Evolutionary conservation across 2,888 invertebrate genomes (phyloP).

Genomic region (Syritta pipiens): DNA sequence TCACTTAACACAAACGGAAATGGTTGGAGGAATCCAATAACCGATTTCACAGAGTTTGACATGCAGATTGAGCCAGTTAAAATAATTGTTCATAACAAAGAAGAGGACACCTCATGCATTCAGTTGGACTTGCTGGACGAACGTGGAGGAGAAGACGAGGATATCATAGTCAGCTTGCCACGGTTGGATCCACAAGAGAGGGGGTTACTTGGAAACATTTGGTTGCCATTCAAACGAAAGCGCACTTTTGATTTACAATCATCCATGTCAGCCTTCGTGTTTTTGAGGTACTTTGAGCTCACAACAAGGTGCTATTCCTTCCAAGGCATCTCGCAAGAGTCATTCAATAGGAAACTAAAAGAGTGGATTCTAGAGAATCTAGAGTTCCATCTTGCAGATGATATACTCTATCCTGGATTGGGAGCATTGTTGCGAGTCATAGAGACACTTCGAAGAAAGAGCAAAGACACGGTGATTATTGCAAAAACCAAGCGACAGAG

Average conservation of each 20-base stretch:
- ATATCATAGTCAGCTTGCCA: slow-evolving; percentile 76
- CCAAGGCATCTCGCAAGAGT: slow-evolving; percentile 72
- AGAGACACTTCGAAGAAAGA: slow-evolving; percentile 70
- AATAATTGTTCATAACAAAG: slow-evolving; percentile 35
- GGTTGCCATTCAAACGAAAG: slow-evolving; percentile 76
- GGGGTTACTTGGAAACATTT: slow-evolving; percentile 75
- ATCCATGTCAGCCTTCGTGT: slow-evolving; percentile 72
- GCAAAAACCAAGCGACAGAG: slow-evolving; percentile 10
- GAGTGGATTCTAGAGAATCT: slow-evolving; percentile 75
- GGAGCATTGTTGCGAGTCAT: slow-evolving; percentile 75
- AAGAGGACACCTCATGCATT: slow-evolving; percentile 73
- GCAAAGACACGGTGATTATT: background rate
- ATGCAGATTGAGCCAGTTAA: slow-evolving; percentile 71
- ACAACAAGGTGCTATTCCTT: slow-evolving; percentile 75
- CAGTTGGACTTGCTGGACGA: slow-evolving; percentile 72
- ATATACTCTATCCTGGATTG: slow-evolving; percentile 77
- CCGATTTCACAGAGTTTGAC: slow-evolving; percentile 71
- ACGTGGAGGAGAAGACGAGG: slow-evolving; percentile 70
- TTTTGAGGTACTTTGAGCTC: slow-evolving; percentile 75
- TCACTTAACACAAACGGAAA: slow-evolving; percentile 78
- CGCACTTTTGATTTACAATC: slow-evolving; percentile 75
- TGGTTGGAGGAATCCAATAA: slow-evolving; percentile 74
- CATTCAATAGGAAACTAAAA: slow-evolving; percentile 74
- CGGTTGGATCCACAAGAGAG: slow-evolving; percentile 73
- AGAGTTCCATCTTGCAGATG: slow-evolving; percentile 75